These are phyloP conservation scores for Dascyllus trimaculatus DNA, from an alignment of 2,113 vertebrate genomes.

Conservation along the genomic window DNA sequence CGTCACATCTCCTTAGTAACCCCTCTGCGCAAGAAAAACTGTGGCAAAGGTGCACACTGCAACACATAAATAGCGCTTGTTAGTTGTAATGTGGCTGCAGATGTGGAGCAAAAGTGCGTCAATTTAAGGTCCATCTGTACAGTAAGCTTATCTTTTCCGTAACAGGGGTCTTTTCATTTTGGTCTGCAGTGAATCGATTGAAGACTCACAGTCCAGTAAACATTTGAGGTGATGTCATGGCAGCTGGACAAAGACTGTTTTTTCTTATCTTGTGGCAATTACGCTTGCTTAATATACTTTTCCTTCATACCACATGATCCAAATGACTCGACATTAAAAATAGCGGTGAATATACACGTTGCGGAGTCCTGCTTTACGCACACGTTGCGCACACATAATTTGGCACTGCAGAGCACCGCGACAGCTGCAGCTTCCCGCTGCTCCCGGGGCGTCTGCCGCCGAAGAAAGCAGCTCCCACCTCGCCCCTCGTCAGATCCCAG, in stretches of 20 bases:
- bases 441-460: conserved; percentile 72
- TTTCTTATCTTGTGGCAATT: neutral
- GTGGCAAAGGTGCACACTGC: conserved; percentile 57
- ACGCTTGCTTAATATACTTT: neutral
- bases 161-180: conserved; percentile 28
- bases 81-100: neutral
- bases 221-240: conserved; percentile 38
- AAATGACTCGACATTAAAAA: neutral
- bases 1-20: conserved; percentile 76
- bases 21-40: conserved; percentile 39
- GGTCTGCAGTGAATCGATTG: conserved; percentile 52
- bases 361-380: neutral
- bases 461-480: conserved; percentile 4
- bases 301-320: neutral
- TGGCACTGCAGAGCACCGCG: neutral
- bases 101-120: neutral
- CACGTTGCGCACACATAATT: neutral
- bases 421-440: conserved; percentile 65
- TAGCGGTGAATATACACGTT: neutral
- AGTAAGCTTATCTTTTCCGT: conserved; percentile 23
- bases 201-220: conserved; percentile 52
- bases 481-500: conserved; percentile 26
- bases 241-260: conserved; percentile 16
- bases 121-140: neutral
- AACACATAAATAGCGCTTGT: neutral